Conservation (phyloP, 1,140 invertebrate genomes). For the Luehdorfia chinensis region DNA sequence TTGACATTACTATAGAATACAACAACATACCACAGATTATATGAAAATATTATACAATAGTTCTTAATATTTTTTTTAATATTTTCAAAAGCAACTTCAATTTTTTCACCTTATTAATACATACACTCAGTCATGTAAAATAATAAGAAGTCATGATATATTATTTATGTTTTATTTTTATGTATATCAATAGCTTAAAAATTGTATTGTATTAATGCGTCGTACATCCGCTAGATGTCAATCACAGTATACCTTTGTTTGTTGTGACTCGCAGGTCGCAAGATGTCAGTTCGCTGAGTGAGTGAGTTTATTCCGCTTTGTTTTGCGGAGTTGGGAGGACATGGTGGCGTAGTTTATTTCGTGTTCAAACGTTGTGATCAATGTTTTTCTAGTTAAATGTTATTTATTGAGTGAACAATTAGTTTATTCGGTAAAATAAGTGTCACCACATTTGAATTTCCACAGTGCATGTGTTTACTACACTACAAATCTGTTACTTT, state of each 20-base stretch:
- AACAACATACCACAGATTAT: background rate
- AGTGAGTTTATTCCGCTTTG: slow-evolving; percentile 68
- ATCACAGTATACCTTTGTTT: slow-evolving; percentile 20
- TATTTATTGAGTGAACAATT: slow-evolving; percentile 60
- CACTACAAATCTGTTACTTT: slow-evolving; percentile 44
- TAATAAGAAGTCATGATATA: too few relatives aligned
- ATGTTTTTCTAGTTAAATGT: slow-evolving; percentile 58
- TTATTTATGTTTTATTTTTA: too few relatives aligned
- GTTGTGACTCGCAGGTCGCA: slow-evolving; percentile 29
- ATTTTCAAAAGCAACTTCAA: too few relatives aligned
- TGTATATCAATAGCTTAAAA: too few relatives aligned
- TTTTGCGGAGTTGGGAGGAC: slow-evolving; percentile 73
- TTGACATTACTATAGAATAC: background rate
- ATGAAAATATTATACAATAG: too few relatives aligned
- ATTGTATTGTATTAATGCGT: slow-evolving; percentile 3
- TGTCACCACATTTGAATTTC: slow-evolving; percentile 45
- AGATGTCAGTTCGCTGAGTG: slow-evolving; percentile 51
- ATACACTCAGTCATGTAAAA: too few relatives aligned
- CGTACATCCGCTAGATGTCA: slow-evolving; percentile 30
- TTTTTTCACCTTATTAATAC: too few relatives aligned
- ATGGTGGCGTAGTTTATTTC: slow-evolving; percentile 34
- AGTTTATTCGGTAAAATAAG: slow-evolving; percentile 40
- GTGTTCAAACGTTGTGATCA: slow-evolving; percentile 53
- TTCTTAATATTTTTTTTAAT: too few relatives aligned
- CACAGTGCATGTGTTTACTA: slow-evolving; percentile 44